Base-by-base conservation (phyloP, 1,140 invertebrate species). In the Drosophila murphyi region DNA sequence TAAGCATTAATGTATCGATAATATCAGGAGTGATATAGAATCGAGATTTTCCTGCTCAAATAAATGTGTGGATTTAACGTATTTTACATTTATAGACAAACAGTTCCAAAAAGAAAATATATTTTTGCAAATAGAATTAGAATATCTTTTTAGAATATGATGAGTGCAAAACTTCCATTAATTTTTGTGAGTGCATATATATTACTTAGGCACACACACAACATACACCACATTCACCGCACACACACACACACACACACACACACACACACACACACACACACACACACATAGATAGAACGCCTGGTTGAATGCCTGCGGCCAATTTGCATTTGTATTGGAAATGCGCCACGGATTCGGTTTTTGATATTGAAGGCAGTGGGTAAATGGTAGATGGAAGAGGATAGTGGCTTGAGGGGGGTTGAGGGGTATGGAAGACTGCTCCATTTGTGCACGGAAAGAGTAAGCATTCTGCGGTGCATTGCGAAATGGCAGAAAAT, bases 401-500 rank as follows among this genome's bases (percentile, higher is more conserved):
- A 5, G 3, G 7, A 20, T 8, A 8, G n/a, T 7, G n/a, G 8
- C 20, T 1, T 20, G 5, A 2, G 7, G 45, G 29, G 28, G 12
- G 3, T 45, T 5, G 64, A 12, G 37, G 31, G 10, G 20, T 5
- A 31, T 34, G 34, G 34, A 5, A 48, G 10, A 28, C 39, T 70
- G 63, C 47, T 63, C 35, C 57, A 76, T 76, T 75, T 59, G 43
- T 60, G 54, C 35, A 54, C 39, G 43, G 10, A 31, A 34, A 47
- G 39, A 39, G 12, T 32, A 35, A 47, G 39, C 54, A 62, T 37
- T 37, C 70, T 73, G 64, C 69, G 56, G 45, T 82, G 71, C 80
- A 78, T 52, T 80, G 59, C 80, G 57, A 85, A 85, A 85, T 85
- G 82, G 64, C 65, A 86, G 73, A 77, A 74, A 85, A 85, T 85